Conservation (phyloP, 2,888 invertebrate species). For the Epistrophella euchroma region DNA sequence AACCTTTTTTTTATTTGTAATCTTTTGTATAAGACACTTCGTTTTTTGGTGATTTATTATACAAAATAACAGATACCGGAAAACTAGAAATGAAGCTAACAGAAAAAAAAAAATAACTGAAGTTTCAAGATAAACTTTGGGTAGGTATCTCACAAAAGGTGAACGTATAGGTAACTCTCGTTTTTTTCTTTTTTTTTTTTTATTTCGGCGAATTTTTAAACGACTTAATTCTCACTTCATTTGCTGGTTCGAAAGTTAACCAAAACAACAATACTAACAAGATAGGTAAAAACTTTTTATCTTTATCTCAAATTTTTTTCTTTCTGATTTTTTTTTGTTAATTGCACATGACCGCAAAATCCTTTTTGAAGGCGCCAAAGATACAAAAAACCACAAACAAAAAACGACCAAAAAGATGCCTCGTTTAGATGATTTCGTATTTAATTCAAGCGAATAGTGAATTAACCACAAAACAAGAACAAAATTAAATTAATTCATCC, state of each 20-base stretch:
- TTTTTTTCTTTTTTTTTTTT: slow-evolving; percentile 18
- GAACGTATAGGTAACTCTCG: slow-evolving; percentile 12
- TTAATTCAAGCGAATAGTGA: slow-evolving; percentile 22
- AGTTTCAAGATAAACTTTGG: slow-evolving; percentile 16
- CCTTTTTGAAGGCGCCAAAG: slow-evolving; percentile 32
- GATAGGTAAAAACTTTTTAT: slow-evolving; percentile 33
- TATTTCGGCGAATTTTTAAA: slow-evolving; percentile 38
- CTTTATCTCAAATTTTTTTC: slow-evolving; percentile 20
- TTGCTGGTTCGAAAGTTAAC: slow-evolving; percentile 58
- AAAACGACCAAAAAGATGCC: slow-evolving; percentile 10
- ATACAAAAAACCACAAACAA: slow-evolving; percentile 39
- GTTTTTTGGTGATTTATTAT: slow-evolving; percentile 65
- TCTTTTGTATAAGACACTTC: not conserved
- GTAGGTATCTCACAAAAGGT: not conserved
- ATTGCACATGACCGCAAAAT: slow-evolving; percentile 39
- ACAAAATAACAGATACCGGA: slow-evolving; percentile 14
- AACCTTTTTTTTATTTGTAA: slow-evolving; percentile 13
- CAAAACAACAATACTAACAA: slow-evolving; percentile 20
- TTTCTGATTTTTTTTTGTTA: slow-evolving; percentile 31
- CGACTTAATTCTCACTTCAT: slow-evolving; percentile 42
- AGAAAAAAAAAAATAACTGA: not conserved
- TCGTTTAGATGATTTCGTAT: slow-evolving; percentile 44
- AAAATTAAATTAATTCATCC: slow-evolving; percentile 26
- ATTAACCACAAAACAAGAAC: slow-evolving; percentile 23
- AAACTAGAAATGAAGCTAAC: slow-evolving; percentile 1